phyloP scores from a whole-genome alignment of 2,797 vertebrate genomes.

The Gorsachius magnificus region DNA sequence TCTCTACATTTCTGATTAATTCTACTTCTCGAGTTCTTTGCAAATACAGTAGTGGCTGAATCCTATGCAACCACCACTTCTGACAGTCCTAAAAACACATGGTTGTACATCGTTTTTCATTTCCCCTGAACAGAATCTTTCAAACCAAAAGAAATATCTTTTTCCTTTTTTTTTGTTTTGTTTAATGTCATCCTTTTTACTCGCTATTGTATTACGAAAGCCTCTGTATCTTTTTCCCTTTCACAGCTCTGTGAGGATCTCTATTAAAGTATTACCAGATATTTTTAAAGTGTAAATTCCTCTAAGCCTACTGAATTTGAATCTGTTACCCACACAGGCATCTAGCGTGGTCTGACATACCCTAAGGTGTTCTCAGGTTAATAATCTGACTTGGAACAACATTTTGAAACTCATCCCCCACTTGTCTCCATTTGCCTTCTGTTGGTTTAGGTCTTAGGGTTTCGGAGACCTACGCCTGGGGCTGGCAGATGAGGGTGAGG shows the following conservation, averaged over 20 bases:
- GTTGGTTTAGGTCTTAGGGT: not conserved
- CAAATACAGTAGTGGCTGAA: not conserved
- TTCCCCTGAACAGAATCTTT: not conserved
- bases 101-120: not conserved
- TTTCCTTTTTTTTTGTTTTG: not conserved
- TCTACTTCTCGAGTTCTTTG: not conserved
- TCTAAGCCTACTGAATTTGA: not conserved
- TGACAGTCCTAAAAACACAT: not conserved
- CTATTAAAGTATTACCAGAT: not conserved
- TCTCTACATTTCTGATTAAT: not conserved
- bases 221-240: not conserved
- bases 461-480: not conserved
- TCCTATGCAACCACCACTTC: not conserved
- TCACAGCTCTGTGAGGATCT: not conserved
- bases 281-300: not conserved
- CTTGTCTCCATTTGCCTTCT: not conserved
- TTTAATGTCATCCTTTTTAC: not conserved
- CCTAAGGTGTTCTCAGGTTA: slow-evolving; percentile 3
- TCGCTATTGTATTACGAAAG: not conserved
- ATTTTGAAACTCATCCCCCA: not conserved
- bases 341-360: not conserved
- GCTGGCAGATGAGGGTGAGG: not conserved
- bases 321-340: not conserved
- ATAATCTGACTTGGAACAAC: not conserved
- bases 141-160: not conserved